Conservation (phyloP, 2,113 vertebrate genomes). For the Mirounga angustirostris region DNA sequence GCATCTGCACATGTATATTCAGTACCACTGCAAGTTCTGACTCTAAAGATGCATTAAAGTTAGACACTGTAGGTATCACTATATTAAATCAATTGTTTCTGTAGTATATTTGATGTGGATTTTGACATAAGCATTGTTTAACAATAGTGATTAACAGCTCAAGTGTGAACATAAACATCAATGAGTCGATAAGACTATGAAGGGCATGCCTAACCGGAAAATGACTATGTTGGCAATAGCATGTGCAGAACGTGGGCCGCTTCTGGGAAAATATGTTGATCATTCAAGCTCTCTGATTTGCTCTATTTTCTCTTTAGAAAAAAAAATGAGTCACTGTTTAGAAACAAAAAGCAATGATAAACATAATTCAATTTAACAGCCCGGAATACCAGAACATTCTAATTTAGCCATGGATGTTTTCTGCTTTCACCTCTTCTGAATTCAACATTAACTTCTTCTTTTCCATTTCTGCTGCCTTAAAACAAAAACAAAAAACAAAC, state of each 20-base stretch:
- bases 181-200: background rate
- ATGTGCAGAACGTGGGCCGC: constrained; percentile 1
- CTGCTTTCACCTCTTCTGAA: constrained; percentile 78
- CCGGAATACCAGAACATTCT: constrained; percentile 80
- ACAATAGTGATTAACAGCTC: constrained; percentile 70
- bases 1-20: background rate
- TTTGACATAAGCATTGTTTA: constrained; percentile 31
- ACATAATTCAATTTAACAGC: constrained; percentile 76
- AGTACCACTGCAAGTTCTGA: background rate
- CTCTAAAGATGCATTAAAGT: background rate
- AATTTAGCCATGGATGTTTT: constrained; percentile 78
- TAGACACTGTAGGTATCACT: background rate
- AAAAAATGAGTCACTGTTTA: constrained; percentile 82
- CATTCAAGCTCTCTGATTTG: constrained; percentile 70
- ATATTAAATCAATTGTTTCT: constrained; percentile 12
- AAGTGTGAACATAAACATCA: constrained; percentile 51
- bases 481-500: background rate
- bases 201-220: constrained; percentile 42
- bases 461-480: background rate
- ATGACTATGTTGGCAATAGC: constrained; percentile 47
- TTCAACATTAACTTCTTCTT: constrained; percentile 65
- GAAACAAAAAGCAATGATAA: constrained; percentile 77
- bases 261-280: constrained; percentile 80
- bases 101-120: background rate
- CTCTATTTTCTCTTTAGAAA: constrained; percentile 84